phyloP scores from a whole-genome alignment of 92 coral and sea anemone species.

The Porites divaricata region DNA sequence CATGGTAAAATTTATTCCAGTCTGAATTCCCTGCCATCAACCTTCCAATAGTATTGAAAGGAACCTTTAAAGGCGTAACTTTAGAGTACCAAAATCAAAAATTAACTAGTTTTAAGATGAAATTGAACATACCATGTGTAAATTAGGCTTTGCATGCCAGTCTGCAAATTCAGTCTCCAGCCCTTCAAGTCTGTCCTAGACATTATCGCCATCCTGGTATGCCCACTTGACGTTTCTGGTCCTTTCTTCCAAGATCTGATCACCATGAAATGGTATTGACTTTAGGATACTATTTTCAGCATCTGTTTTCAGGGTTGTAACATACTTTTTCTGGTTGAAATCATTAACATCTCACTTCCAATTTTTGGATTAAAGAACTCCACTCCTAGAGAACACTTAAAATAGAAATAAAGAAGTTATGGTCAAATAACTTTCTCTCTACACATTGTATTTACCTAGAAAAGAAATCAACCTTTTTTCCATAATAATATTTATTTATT shows the following conservation, averaged over 20 bases:
- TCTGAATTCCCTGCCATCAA: too few species aligned
- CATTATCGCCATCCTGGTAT: slow-evolving; percentile 42
- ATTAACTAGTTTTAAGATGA: too few species aligned
- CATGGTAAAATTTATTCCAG: too few species aligned
- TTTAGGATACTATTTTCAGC: slow-evolving; percentile 1
- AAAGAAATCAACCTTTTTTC: not conserved
- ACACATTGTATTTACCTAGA: not conserved
- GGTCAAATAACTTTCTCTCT: not conserved
- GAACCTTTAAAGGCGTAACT: too few species aligned
- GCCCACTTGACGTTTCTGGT: slow-evolving; percentile 52
- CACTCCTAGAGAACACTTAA: slow-evolving; percentile 53
- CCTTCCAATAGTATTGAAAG: too few species aligned
- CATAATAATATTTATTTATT: not conserved
- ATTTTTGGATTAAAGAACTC: slow-evolving; percentile 46
- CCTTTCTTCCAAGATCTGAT: slow-evolving; percentile 50
- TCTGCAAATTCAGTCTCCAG: slow-evolving; percentile 55
- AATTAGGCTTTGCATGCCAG: slow-evolving; percentile 64
- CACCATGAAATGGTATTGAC: slow-evolving; percentile 43
- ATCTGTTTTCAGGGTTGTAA: slow-evolving; percentile 6
- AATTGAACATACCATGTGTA: slow-evolving; percentile 1
- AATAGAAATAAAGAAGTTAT: not conserved
- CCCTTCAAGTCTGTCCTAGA: slow-evolving; percentile 46
- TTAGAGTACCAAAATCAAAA: too few species aligned
- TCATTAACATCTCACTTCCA: slow-evolving; percentile 45
- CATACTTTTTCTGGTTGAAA: slow-evolving; percentile 45